These are phyloP conservation scores for Petromus typicus DNA, from an alignment of 2,113 vertebrate species.

Conservation along the genomic window DNA sequence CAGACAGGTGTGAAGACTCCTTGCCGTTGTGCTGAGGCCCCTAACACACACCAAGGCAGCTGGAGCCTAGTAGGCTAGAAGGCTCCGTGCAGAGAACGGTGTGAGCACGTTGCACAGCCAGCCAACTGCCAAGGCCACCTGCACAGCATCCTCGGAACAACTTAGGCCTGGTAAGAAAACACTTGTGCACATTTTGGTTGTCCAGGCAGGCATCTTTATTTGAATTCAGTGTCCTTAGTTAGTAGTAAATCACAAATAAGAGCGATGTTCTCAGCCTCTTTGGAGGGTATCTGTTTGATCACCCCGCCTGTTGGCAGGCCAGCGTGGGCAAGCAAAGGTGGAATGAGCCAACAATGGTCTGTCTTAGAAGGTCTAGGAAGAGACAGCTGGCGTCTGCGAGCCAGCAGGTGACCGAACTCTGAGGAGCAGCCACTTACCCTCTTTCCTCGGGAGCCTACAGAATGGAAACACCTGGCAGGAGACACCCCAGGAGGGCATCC, in stretches of 20 bases:
- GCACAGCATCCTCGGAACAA: not conserved
- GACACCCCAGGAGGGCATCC: not conserved
- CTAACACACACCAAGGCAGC: not conserved
- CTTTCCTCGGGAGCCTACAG: constrained; percentile 13
- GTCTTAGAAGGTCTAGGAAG: not conserved
- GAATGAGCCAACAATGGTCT: not conserved
- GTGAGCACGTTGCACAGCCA: not conserved
- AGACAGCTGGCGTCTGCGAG: not conserved
- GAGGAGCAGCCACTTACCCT: not conserved
- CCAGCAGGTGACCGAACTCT: not conserved
- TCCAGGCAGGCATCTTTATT: not conserved
- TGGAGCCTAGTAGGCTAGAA: not conserved
- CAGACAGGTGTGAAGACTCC: not conserved
- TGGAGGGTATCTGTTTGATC: not conserved
- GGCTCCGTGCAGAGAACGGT: not conserved
- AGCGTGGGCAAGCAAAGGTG: not conserved
- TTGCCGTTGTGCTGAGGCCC: not conserved
- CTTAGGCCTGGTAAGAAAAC: not conserved
- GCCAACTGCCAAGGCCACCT: not conserved
- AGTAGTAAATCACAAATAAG: constrained; percentile 11
- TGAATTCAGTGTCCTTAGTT: constrained; percentile 3
- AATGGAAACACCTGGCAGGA: constrained; percentile 16
- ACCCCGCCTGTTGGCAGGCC: not conserved
- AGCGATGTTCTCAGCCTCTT: not conserved
- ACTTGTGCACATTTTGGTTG: not conserved